Percentiles rank a stretch among this genome's conserved stretches.
phyloP scores from a whole-genome alignment of 2,888 invertebrate genomes.

The Xestia ashworthii region DNA sequence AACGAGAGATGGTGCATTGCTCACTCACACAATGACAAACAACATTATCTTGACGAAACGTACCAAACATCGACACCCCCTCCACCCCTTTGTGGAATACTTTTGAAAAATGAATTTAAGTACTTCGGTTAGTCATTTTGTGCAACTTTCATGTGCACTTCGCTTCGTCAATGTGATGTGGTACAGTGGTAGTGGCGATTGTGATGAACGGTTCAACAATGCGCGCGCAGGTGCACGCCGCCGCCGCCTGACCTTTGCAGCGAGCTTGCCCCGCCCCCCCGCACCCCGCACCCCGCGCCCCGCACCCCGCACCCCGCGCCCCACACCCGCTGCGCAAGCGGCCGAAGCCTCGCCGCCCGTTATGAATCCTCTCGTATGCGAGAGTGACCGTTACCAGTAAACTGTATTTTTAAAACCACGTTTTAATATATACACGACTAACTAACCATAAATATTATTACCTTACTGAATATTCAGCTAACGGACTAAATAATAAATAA shows the following conservation, averaged over 20 bases:
- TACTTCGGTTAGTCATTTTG: neutral
- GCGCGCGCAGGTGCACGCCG: conserved; percentile 71
- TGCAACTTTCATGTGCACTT: conserved; percentile 5
- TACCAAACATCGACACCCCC: neutral
- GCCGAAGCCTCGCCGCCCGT: conserved; percentile 64
- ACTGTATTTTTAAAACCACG: conserved; percentile 65
- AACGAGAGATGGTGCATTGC: neutral
- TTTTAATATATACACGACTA: conserved; percentile 47
- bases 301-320: conserved; percentile 19
- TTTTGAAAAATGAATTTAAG: neutral
- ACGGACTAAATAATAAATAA: conserved; percentile 11
- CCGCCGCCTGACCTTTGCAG: conserved; percentile 72
- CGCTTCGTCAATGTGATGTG: conserved; percentile 4
- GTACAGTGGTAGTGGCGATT: conserved; percentile 50
- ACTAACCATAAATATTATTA: conserved; percentile 47
- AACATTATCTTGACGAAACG: neutral
- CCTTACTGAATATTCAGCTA: conserved; percentile 6
- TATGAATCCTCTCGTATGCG: conserved; percentile 69
- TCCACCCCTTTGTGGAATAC: neutral
- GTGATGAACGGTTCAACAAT: conserved; percentile 70
- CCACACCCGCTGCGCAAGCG: conserved; percentile 45
- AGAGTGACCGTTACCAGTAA: conserved; percentile 68
- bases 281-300: conserved; percentile 16
- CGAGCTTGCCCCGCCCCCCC: conserved; percentile 31
- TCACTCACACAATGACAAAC: neutral